Evolutionary conservation across 2,113 vertebrate species (phyloP), one percentile per base, ranked within the genome.

Genomic region (Litocranius walleri): DNA sequence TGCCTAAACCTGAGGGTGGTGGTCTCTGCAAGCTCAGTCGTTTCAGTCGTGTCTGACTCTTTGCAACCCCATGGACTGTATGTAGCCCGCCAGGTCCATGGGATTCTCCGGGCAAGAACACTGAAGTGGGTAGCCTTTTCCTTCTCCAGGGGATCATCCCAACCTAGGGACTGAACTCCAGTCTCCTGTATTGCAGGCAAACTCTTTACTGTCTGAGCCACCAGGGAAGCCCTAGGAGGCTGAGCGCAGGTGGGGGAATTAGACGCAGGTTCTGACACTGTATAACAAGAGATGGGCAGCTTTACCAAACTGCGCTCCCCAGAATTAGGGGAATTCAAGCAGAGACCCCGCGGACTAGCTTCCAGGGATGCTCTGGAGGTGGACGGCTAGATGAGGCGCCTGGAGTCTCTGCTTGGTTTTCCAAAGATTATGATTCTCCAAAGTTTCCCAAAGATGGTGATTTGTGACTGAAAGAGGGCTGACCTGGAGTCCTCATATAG

Each of bases 281-380:
- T 77, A 29, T 25, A n/a, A 9, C 25, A 29, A 23, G 23, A 50
- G 56, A 23, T 25, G 21, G 7, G 7, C 61, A 78, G 52, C 48
- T 67, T 90, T 25, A 17, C 0, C 0, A 5, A 56, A 45, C 50
- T 1, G 48, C 50, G 85, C 3, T 23, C 30, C 88, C 40, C 13
- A 6, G 50, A 64, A 14, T 0, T 12, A 29, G 50, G 78, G 50
- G 29, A 43, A 36, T 57, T 62, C 14, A 52, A 83, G 64, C 52
- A 71, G 93, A 90, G 67, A 61, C 4, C 11, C 25, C 8, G 0
- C 23, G 0, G 0, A 45, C 3, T 1, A 27, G 29, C 29, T n/a
- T n/a, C 23, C 92, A 30, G 50, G 59, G 59, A 45, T 52, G 19
- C 54, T 23, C 3, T 33, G 23, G 87, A 52, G 25, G 50, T 14